phyloP scores from a whole-genome alignment of 2,797 vertebrate species.

The Ctenopoma kingsleyae region DNA sequence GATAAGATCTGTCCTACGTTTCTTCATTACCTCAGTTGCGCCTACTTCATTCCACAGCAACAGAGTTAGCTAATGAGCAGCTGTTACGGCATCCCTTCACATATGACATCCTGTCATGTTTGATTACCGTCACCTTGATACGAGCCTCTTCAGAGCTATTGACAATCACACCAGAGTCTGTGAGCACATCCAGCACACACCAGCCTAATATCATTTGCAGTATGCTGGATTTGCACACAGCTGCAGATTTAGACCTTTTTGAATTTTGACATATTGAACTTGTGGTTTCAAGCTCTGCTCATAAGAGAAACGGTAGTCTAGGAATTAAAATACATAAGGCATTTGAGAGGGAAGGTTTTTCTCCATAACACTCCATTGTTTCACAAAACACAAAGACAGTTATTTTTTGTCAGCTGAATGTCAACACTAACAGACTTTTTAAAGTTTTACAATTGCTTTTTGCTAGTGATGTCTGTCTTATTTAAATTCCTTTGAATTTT shows the following conservation, averaged over 20 bases:
- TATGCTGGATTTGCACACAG: conserved; percentile 6
- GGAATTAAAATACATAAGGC: background rate
- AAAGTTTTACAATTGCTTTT: conserved; percentile 1
- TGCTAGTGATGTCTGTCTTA: conserved; percentile 8
- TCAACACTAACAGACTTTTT: conserved; percentile 8
- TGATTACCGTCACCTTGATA: conserved; percentile 66
- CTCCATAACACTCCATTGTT: conserved; percentile 10
- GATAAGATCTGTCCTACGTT: conserved; percentile 63
- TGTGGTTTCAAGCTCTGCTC: conserved; percentile 4
- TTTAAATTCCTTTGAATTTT: conserved; percentile 27
- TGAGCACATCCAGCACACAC: conserved; percentile 23
- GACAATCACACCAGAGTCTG: conserved; percentile 56
- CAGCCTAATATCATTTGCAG: background rate
- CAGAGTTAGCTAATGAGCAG: conserved; percentile 74
- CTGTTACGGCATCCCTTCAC: conserved; percentile 65
- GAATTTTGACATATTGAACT: conserved; percentile 11
- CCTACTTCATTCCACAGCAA: conserved; percentile 60
- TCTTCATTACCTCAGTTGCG: conserved; percentile 68
- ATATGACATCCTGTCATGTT: conserved; percentile 64
- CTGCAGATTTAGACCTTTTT: background rate
- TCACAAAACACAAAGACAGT: background rate
- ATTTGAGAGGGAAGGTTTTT: no score
- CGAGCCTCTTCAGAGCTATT: conserved; percentile 48
- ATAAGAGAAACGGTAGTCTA: background rate
- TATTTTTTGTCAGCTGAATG: conserved; percentile 6